These are phyloP conservation scores for Todiramphus chloris DNA, from an alignment of 2,113 vertebrate genomes.

Conservation along the genomic window DNA sequence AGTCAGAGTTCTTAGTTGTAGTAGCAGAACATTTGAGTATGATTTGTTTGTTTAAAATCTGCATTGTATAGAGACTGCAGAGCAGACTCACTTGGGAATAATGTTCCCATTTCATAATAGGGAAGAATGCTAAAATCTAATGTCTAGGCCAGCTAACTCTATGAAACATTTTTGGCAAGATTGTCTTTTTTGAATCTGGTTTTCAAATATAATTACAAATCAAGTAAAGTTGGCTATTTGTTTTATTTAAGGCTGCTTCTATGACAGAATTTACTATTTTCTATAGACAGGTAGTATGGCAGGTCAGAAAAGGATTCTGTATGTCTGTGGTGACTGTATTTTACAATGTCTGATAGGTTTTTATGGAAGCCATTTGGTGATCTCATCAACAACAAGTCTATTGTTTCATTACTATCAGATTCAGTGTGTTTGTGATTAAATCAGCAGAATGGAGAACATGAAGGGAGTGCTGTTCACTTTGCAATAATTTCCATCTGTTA, in stretches of 20 bases:
- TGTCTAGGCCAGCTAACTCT: not conserved
- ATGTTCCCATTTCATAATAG: not conserved
- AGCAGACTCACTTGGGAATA: not conserved
- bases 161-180: not conserved
- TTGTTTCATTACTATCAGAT: slow-evolving; percentile 74
- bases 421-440: slow-evolving; percentile 74
- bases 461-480: slow-evolving; percentile 69
- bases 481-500: slow-evolving; percentile 75
- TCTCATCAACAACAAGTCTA: slow-evolving; percentile 65
- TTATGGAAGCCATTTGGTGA: slow-evolving; percentile 57
- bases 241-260: not conserved
- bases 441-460: slow-evolving; percentile 62
- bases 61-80: not conserved
- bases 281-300: not conserved
- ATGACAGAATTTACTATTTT: not conserved
- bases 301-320: not conserved
- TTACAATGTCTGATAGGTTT: slow-evolving; percentile 44
- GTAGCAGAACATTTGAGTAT: not conserved
- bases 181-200: not conserved
- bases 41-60: not conserved
- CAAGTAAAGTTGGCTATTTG: not conserved
- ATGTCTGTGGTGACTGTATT: not conserved
- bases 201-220: not conserved
- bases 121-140: not conserved
- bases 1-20: not conserved